phyloP scores from a whole-genome alignment of 2,888 invertebrate genomes.

The Blastobasis lacticolella region DNA sequence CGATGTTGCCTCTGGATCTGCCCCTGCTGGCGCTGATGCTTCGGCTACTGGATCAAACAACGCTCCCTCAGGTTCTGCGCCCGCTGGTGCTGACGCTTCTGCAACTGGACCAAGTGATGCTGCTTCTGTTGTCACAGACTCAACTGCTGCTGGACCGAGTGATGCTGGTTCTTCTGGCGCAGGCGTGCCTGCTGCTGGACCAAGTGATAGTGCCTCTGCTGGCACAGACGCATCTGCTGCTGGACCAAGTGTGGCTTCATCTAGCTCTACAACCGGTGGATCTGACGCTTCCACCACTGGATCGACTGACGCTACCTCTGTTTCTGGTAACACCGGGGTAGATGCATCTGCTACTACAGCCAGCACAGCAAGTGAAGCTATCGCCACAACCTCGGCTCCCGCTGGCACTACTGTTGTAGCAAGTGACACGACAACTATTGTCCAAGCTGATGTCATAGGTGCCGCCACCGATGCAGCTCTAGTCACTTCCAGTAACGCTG shows the following conservation, averaged over 20 bases:
- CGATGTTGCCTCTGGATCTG: not conserved
- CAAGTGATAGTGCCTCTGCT: not conserved
- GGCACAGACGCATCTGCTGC: not conserved
- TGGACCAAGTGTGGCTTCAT: not conserved
- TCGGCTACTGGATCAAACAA: not conserved
- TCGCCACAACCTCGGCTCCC: constrained; percentile 1
- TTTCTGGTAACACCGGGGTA: too few relatives aligned
- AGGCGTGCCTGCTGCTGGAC: not conserved
- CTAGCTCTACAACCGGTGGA: not conserved
- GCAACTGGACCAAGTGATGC: not conserved
- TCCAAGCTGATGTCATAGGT: not conserved
- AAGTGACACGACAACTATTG: not conserved
- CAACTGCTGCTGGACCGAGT: not conserved
- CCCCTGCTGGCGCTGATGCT: not conserved
- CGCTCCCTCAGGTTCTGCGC: not conserved
- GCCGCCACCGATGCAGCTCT: not conserved
- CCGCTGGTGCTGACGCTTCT: not conserved
- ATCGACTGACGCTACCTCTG: not conserved
- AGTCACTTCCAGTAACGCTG: not conserved
- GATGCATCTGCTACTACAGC: constrained; percentile 1
- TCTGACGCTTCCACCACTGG: not conserved
- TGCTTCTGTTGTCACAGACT: not conserved
- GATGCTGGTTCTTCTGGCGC: not conserved
- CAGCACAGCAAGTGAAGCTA: not conserved
- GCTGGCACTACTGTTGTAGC: constrained; percentile 1